Base-by-base conservation (phyloP, 2,888 invertebrate genomes). In the Incurvaria masculella region DNA sequence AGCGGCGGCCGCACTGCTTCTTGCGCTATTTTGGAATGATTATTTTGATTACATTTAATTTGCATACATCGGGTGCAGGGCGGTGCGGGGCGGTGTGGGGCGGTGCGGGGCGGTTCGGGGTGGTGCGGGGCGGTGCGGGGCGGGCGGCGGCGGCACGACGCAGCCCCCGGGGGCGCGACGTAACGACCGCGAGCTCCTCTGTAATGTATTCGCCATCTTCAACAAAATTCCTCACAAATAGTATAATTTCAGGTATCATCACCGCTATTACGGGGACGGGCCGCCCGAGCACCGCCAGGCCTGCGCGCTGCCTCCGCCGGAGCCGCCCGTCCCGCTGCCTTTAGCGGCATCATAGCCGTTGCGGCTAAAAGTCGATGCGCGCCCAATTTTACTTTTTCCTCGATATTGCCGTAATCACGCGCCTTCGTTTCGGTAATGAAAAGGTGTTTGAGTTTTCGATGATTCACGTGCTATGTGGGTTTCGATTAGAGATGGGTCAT, bases 41-140 rank as follows among this genome's bases (percentile, higher is more conserved):
- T 78, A 75, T 76, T 78, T 78, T 78, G 78, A 78, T 78, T 78
- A 72, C 71, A 65, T 72, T 76, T 75, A 76, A 78, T 78, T 78
- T 78, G 78, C 76, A 78, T 78, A 76, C 65, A 65, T 66, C 63
- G 66, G 21, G n/a, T n/a, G n/a, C n/a, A n/a, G n/a, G 39, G 27
- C 45, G 43, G 26, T 65, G 46, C 44, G 43, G 49, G 45, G 21
- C 44, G 33, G 27, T 21, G 64, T 59, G 66, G 62, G 63, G 60
- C 44, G 33, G 48, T 44, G 23, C 39, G 46, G 38, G 60, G 59
- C 57, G 58, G 59, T n/a, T n/a, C 44, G 43, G 49, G 45, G 21
- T 44, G 33, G 27, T 21, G 64, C 59, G 66, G 62, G 63, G 60
- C 44, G 33, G 48, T 44, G 23, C 39, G 69, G 72, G 71, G 57